These are phyloP conservation scores for Chloroclysta siterata DNA, from an alignment of 2,888 invertebrate species.

Conservation along the genomic window DNA sequence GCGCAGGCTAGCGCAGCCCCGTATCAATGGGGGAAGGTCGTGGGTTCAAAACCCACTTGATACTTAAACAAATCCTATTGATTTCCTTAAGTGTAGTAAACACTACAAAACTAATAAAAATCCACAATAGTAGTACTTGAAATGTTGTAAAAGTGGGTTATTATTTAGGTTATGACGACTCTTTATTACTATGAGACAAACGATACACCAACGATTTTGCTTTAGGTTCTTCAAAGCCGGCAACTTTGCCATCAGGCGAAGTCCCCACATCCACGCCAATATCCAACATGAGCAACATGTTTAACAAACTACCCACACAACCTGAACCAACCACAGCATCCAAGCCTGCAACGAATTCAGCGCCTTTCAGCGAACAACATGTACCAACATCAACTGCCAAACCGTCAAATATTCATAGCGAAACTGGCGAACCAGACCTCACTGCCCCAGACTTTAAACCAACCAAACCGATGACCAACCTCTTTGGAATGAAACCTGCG, in stretches of 20 bases:
- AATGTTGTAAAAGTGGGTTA: neutral
- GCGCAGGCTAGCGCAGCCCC: no score
- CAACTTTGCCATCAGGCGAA: constrained; percentile 46
- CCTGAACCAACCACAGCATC: constrained; percentile 24
- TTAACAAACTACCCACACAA: constrained; percentile 60
- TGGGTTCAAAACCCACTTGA: no score
- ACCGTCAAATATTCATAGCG: constrained; percentile 43
- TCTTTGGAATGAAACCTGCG: constrained; percentile 60
- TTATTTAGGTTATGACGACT: neutral
- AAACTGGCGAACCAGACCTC: constrained; percentile 69
- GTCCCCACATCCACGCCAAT: constrained; percentile 66
- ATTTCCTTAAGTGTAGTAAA: no score
- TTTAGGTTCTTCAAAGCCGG: constrained; percentile 48
- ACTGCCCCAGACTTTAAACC: constrained; percentile 46
- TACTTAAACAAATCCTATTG: no score
- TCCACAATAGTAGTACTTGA: neutral
- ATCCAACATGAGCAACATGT: constrained; percentile 61
- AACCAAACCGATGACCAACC: constrained; percentile 60
- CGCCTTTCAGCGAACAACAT: constrained; percentile 42
- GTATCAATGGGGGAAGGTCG: no score
- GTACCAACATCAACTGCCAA: constrained; percentile 37
- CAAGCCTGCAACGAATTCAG: constrained; percentile 24
- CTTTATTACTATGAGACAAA: no score
- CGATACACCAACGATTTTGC: neutral
- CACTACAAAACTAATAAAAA: neutral